Base-by-base conservation (phyloP, 2,888 invertebrate genomes). In the Nebria salina region DNA sequence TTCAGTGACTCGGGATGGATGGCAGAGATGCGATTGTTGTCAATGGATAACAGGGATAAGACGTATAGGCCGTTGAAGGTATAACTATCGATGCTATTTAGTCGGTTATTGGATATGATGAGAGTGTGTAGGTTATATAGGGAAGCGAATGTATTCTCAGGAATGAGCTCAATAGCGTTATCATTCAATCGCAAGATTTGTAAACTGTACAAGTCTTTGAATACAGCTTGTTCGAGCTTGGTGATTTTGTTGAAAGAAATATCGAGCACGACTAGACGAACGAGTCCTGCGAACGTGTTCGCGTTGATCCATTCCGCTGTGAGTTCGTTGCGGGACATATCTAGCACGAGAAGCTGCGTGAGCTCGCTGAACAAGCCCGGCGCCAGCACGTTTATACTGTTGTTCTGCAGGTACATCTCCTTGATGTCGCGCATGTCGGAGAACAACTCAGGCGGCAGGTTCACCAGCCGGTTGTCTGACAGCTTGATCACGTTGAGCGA, bases 271-370 rank as follows among this genome's bases (percentile, higher is more conserved):
- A 95, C 93, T 13, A 96, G 90, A 82, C 95, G 91, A 85, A 94
- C 93, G 66, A 96, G 90, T 84, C 95, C 95, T 74, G 93, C 91
- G 88, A 96, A 96, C 11, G 95, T 95, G 1, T 93, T 94, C 26
- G 95, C 92, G 87, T 94, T 95, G 83, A 95, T 94, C 95, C 95
- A 95, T 86, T 95, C 95, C 74, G 94, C 93, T 2, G 95, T 94
- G 83, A 96, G 89, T 88, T 95, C 95, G 87, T 96, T 96, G 84
- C 93, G 92, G 42, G 95, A 94, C 85, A 96, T 89, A 89, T 96
- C 95, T 83, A 96, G 89, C 83, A 95, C 93, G 76, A 95, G 89
- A 76, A 96, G 90, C 88, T 95, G 94, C 77, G 93, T 91, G 80
- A 96, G 89, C 85, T 95, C 95, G 86, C 93, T 92, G 86, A 96